These are phyloP conservation scores for Alectoris magna DNA, from an alignment of 2,797 vertebrate genomes.

Conservation along the genomic window DNA sequence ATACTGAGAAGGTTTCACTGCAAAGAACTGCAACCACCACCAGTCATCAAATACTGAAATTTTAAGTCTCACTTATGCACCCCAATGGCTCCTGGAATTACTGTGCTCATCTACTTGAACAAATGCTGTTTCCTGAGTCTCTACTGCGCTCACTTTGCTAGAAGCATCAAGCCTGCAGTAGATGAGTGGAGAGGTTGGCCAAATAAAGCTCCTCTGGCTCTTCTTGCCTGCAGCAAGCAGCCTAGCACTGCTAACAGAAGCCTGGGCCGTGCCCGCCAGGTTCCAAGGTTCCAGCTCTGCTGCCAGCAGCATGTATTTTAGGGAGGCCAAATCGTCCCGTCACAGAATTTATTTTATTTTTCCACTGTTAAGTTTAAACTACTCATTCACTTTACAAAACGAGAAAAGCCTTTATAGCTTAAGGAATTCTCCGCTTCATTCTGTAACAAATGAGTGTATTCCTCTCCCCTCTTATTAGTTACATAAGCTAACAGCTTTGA, in stretches of 20 bases:
- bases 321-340: background rate
- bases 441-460: background rate
- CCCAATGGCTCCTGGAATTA: background rate
- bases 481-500: background rate
- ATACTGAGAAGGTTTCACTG: background rate
- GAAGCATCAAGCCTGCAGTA: background rate
- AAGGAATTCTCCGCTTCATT: background rate
- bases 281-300: background rate
- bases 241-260: background rate
- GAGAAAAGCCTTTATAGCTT: background rate
- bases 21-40: background rate
- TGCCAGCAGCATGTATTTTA: background rate
- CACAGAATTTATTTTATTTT: background rate
- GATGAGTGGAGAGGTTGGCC: background rate
- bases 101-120: background rate
- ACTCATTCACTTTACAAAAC: background rate
- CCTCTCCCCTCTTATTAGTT: background rate
- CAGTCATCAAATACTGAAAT: background rate
- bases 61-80: background rate
- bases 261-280: background rate
- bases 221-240: background rate
- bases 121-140: background rate
- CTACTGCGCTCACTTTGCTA: background rate
- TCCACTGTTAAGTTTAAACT: background rate
- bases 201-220: background rate